Evolutionary conservation across 2,113 vertebrate species (phyloP).

Genomic region (Apistogramma diplotaenia): DNA sequence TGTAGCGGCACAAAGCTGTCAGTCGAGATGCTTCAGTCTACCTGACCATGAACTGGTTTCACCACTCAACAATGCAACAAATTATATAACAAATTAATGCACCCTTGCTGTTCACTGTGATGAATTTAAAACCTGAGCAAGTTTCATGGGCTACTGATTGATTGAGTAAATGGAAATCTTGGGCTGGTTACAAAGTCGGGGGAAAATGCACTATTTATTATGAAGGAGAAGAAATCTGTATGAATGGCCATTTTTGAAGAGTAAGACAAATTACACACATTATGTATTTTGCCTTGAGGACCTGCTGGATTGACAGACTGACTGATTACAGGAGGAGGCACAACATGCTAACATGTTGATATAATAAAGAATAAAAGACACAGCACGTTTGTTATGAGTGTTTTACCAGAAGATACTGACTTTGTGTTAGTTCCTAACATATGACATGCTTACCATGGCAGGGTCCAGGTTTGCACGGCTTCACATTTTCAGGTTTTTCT

Average conservation of each 20-base stretch:
- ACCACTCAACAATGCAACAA: no score
- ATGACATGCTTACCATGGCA: conserved; percentile 82
- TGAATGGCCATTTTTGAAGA: not conserved
- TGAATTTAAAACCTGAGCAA: not conserved
- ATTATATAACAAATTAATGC: not conserved
- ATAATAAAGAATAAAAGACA: not conserved
- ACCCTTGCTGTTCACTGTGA: not conserved
- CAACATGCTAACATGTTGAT: not conserved
- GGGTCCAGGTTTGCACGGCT: conserved; percentile 80
- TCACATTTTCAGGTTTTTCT: conserved; percentile 82
- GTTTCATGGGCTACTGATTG: not conserved
- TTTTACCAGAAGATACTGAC: not conserved
- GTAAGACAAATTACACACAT: not conserved
- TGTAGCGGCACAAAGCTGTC: fast-evolving
- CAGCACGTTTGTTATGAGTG: not conserved
- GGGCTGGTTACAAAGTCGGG: not conserved
- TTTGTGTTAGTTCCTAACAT: not conserved
- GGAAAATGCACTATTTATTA: not conserved
- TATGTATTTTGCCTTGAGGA: not conserved
- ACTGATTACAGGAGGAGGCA: fast-evolving
- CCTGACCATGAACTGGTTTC: fast-evolving
- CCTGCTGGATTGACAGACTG: fast-evolving
- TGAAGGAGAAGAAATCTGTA: not conserved
- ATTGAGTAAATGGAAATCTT: not conserved
- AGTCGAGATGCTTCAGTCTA: fast-evolving